Evolutionary conservation across 2,888 invertebrate species (phyloP).

Genomic region (Sphaerophoria taeniata): DNA sequence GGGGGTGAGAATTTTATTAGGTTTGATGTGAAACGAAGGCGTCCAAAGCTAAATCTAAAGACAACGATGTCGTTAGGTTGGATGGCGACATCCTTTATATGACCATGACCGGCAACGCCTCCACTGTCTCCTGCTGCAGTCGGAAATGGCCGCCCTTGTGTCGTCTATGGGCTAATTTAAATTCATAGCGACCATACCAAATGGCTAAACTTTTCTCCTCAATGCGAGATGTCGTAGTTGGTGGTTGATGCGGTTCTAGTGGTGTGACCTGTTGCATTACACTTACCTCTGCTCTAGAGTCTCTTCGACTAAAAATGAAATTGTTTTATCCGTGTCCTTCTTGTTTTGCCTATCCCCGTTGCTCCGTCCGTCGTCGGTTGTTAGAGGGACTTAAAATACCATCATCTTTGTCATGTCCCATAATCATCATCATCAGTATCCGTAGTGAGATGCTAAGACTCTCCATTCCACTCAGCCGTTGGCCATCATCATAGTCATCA

Average conservation of each 20-base stretch:
- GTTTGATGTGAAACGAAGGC: constrained; percentile 41
- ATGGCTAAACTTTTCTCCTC: constrained; percentile 44
- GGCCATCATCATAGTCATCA: not conserved
- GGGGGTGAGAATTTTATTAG: constrained; percentile 49
- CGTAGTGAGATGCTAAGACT: not conserved
- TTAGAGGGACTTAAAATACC: constrained; percentile 21
- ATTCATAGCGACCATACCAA: constrained; percentile 38
- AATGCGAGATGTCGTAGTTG: not conserved
- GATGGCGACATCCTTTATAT: constrained; percentile 14
- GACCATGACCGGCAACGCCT: not conserved
- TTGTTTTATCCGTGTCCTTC: too few relatives aligned
- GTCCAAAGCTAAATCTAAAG: not conserved
- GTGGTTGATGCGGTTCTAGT: not conserved
- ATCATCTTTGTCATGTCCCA: constrained; percentile 38
- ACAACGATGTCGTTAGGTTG: not conserved
- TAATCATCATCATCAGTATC: constrained; percentile 21
- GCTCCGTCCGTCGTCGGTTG: not conserved
- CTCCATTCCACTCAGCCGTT: not conserved
- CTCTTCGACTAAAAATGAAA: too few relatives aligned
- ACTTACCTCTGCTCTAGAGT: too few relatives aligned
- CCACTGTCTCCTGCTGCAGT: not conserved
- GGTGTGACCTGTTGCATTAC: constrained; percentile 50
- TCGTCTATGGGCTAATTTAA: constrained; percentile 43
- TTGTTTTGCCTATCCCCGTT: too few relatives aligned
- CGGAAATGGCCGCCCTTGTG: not conserved